Conservation (phyloP, 2,113 vertebrate species). For the Daphoenositta chrysoptera region DNA sequence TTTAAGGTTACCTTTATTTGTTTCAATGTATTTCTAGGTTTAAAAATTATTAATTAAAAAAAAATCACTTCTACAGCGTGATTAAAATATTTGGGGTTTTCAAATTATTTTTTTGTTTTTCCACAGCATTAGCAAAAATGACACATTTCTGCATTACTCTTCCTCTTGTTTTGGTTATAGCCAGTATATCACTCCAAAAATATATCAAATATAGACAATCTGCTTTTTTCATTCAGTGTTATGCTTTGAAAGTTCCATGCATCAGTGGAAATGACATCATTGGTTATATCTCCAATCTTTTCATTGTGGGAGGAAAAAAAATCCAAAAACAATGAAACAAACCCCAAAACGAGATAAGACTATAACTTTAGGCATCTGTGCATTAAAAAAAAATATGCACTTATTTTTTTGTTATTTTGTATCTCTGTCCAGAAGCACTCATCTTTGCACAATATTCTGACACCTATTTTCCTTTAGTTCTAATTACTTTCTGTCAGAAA, state of each 20-base stretch:
- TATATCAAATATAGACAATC: background rate
- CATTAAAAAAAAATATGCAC: background rate
- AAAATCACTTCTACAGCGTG: background rate
- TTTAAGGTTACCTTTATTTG: background rate
- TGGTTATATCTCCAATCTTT: slow-evolving; percentile 1
- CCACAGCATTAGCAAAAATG: background rate
- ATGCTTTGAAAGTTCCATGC: background rate
- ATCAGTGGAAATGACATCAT: background rate
- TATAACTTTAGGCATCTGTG: background rate
- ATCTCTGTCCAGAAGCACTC: background rate
- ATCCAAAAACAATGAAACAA: background rate
- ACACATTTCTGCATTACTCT: background rate
- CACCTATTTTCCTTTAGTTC: background rate
- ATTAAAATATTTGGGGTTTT: background rate
- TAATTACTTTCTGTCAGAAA: background rate
- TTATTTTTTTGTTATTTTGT: background rate
- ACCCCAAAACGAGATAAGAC: background rate
- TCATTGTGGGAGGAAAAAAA: background rate
- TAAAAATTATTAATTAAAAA: background rate
- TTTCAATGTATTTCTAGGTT: background rate
- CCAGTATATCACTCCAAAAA: background rate
- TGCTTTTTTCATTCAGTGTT: slow-evolving; percentile 4
- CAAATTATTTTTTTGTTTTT: background rate
- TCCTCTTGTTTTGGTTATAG: background rate
- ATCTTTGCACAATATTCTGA: background rate